Base-by-base conservation (phyloP, 2,797 vertebrate species). In the Phrynocephalus vlangalii region DNA sequence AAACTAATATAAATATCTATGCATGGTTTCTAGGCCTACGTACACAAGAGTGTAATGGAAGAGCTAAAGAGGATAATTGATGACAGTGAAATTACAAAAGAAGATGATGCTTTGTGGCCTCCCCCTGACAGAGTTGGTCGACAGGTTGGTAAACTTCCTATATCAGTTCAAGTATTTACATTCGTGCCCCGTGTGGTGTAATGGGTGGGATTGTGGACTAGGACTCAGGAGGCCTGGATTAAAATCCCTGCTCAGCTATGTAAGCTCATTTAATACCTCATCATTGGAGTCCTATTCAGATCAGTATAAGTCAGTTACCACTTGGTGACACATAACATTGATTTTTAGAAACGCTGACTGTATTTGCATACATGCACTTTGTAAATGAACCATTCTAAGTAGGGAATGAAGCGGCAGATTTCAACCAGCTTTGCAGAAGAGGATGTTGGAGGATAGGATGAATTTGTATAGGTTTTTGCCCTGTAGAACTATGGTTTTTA, bases 61-160 rank as follows among this genome's bases (percentile, higher is more conserved):
- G 99, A 99, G 91, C 96, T 99, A 88, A 99, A 99, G 92, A 97
- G 99, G 85, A 99, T 99, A 91, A 99, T 99, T 6, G 99, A 99
- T 1, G 99, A 99, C 96, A 99, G 99, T 88, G 99, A 99, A 96
- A 99, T 99, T 94, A 99, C 99, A n/a, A 99, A 99, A 94, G 99
- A 99, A 93, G 99, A 99, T 0, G 99, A 99, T 88, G 98, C 99
- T 0, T 92, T 99, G 50, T 99, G 99, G 99, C 99, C 99, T 0
- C 98, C 99, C 26, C 99, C 99, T 0, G 99, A 99, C 93, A 96
- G 99, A 95, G 99, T 99, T 1, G 99, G 99, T 82, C 97, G 99
- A 90, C 99, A 99, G 98, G 99, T 99, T n/a, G 87, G 48, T 11
- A 56, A 7, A 26, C 78, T 0, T 50, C 38, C 16, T 20, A 2